phyloP scores from a whole-genome alignment of 2,797 vertebrate genomes.

The Pitangus sulphuratus region DNA sequence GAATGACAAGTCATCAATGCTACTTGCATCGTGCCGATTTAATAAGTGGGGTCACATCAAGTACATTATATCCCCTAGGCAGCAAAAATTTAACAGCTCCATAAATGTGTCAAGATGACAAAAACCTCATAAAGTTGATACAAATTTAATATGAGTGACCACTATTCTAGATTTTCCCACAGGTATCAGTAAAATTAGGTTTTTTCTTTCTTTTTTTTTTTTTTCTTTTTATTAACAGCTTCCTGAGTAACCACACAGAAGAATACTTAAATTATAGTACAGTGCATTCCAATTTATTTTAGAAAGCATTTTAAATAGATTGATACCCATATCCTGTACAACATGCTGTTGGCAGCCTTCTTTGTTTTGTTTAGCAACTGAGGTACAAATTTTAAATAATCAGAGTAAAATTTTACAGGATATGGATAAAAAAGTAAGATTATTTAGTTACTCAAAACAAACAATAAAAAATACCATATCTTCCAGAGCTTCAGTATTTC shows the following conservation, averaged over 20 bases:
- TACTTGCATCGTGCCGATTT: slow-evolving; percentile 40
- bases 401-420: neutral
- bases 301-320: slow-evolving; percentile 54
- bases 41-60: slow-evolving; percentile 68
- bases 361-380: neutral
- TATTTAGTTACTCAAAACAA: neutral
- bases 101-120: slow-evolving; percentile 75
- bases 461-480: neutral
- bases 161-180: slow-evolving; percentile 57
- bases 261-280: slow-evolving; percentile 10
- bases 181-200: slow-evolving; percentile 64
- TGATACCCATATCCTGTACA: neutral
- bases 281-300: slow-evolving; percentile 35
- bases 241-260: slow-evolving; percentile 36
- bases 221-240: slow-evolving; percentile 46
- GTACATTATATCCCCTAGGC: slow-evolving; percentile 61
- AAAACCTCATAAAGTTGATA: slow-evolving; percentile 71
- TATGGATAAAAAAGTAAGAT: neutral
- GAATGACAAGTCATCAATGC: slow-evolving; percentile 49
- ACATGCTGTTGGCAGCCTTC: neutral
- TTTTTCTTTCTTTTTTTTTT: neutral
- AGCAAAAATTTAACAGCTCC: slow-evolving; percentile 71
- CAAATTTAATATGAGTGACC: slow-evolving; percentile 73
- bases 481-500: neutral
- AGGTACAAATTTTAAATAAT: neutral